A percentile compares a stretch with the other conserved stretches of the same genome.
Evolutionary conservation across 2,113 vertebrate genomes (phyloP).

Genomic region (Hemiprocne comata): DNA sequence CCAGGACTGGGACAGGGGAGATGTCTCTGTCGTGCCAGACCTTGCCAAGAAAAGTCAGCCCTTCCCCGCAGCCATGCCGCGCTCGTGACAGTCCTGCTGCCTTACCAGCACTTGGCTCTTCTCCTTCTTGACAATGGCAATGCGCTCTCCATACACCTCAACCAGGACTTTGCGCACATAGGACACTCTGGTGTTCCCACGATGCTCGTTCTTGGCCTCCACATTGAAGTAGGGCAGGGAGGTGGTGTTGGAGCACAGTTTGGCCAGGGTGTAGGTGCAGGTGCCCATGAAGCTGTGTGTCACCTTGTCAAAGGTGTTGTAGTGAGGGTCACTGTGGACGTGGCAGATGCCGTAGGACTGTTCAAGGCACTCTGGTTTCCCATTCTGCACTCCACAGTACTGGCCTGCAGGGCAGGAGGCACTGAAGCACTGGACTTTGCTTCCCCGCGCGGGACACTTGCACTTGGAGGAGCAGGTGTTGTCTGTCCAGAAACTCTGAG

Average conservation of each 20-base stretch:
- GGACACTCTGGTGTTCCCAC: conserved; percentile 56
- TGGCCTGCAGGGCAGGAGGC: conserved; percentile 67
- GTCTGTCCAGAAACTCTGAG: conserved; percentile 77
- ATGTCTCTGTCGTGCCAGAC: accelerated
- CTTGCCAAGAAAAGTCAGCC: neutral
- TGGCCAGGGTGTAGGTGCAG: conserved; percentile 83
- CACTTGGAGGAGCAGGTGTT: conserved; percentile 74
- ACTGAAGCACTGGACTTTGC: conserved; percentile 73
- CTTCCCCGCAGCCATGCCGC: accelerated
- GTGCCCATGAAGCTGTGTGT: conserved; percentile 76
- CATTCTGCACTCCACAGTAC: conserved; percentile 67
- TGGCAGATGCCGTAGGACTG: conserved; percentile 74
- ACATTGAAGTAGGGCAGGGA: conserved; percentile 78
- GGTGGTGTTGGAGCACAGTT: conserved; percentile 71
- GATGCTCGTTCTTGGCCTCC: conserved; percentile 78
- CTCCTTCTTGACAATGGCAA: conserved; percentile 74
- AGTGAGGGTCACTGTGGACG: conserved; percentile 75
- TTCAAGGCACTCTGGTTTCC: conserved; percentile 1
- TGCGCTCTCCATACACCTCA: conserved; percentile 47
- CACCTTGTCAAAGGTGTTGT: conserved; percentile 82
- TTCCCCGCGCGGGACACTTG: conserved; percentile 66
- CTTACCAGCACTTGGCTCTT: conserved; percentile 80
- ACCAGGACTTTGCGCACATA: conserved; percentile 76
- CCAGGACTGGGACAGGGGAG: accelerated
- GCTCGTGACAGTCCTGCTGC: neutral